Evolutionary conservation across 2,113 vertebrate genomes (phyloP).

Genomic region (Bubalus kerabau): DNA sequence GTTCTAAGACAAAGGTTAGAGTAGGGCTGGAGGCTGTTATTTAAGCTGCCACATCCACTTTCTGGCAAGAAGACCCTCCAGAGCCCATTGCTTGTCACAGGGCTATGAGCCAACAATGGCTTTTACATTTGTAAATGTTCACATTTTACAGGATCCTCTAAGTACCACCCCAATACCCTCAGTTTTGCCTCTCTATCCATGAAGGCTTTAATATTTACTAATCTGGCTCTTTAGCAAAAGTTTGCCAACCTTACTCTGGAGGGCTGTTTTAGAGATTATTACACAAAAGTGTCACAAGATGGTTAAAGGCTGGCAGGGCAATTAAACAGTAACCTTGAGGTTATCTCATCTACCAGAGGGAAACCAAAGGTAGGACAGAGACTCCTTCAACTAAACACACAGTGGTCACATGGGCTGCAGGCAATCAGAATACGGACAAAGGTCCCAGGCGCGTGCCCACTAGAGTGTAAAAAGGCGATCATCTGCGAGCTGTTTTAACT

Average conservation of each 20-base stretch:
- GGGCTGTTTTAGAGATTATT: background rate
- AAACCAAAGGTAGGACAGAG: background rate
- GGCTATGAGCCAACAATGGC: background rate
- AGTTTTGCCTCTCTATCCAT: background rate
- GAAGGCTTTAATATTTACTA: background rate
- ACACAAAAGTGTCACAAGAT: background rate
- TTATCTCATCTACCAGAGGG: background rate
- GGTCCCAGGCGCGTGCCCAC: accelerated
- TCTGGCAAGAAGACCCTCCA: background rate
- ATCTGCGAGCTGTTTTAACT: background rate
- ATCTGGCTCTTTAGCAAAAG: background rate
- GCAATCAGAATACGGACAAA: background rate
- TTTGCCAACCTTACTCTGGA: background rate
- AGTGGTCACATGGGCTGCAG: accelerated
- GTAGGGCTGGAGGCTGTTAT: background rate
- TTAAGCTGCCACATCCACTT: background rate
- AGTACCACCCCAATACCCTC: too few species aligned
- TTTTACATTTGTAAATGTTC: background rate
- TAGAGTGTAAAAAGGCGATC: background rate
- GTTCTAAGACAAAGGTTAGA: background rate
- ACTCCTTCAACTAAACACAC: background rate
- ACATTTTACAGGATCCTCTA: background rate
- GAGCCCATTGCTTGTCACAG: background rate
- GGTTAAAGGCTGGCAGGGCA: background rate
- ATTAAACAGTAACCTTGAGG: background rate